Evolutionary conservation across 2,888 invertebrate species (phyloP), one percentile per base, ranked within the genome.

Genomic region (Gryllus longicercus): DNA sequence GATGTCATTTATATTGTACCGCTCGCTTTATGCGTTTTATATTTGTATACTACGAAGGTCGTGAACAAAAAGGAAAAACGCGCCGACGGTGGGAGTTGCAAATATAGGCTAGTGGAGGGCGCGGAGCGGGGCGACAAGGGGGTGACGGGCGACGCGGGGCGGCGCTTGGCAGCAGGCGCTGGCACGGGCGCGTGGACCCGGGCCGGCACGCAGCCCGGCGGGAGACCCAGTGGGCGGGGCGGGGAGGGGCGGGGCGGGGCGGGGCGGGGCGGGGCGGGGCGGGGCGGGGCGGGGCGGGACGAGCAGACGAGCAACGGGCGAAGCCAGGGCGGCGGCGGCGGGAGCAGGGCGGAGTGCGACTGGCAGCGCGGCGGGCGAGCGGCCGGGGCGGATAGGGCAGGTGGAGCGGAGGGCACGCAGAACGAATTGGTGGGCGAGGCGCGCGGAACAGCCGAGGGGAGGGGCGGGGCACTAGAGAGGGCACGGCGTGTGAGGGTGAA

Each of bases 31-130:
- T 63, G 63, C 63, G 63, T 63, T 63, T 63, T 63, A 63, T 63
- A 63, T 63, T 63, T 63, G 63, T 63, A 63, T 63, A 63, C 11
- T 63, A 63, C n/a, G 63, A 63, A 63, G 63, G 63, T 63, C 63
- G 63, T 4, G 63, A 16, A 63, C 63, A 63, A 63, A 63, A 63
- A 63, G n/a, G n/a, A 63, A 63, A 63, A 63, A 8, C n/a, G 63
- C 14, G n/a, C 14, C 14, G 63, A 11, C 16, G n/a, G 63, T n/a
- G 63, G 14, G 63, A 63, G 63, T 63, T 14, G 63, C 63, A 63
- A 63, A 63, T 18, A 18, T 63, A 63, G 63, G 63, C 63, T 18
- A 14, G n/a, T 63, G 63, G 63, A 63, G 16, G 63, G n/a, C 63
- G 5, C 10, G 14, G 14, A 5, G 63, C 1, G 8, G 8, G 14